Conservation (phyloP, 2,888 invertebrate genomes). For the Lithophane leautieri region DNA sequence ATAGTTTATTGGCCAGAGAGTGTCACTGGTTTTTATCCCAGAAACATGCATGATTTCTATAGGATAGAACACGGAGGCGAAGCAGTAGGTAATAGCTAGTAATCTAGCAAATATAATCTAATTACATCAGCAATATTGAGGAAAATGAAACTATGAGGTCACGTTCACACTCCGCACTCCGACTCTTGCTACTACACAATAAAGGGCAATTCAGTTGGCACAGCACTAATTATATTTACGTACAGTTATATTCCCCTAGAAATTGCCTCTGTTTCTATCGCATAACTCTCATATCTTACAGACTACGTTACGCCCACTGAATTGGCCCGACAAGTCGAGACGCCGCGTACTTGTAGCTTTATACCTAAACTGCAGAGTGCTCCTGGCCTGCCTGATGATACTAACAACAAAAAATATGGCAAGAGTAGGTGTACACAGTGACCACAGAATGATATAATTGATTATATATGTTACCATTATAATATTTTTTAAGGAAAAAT, state of each 20-base stretch:
- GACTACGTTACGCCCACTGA: too few species aligned
- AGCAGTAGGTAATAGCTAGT: not conserved
- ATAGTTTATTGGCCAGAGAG: not conserved
- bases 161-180: not conserved
- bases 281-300: too few species aligned
- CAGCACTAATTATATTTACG: too few species aligned
- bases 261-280: too few species aligned
- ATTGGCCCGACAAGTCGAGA: too few species aligned
- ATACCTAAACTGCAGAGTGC: too few species aligned
- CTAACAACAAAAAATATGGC: conserved; percentile 12
- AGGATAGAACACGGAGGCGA: not conserved
- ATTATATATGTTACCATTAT: not conserved
- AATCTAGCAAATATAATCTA: conserved; percentile 3
- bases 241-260: too few species aligned
- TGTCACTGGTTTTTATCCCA: not conserved
- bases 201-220: too few species aligned
- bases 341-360: too few species aligned
- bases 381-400: not conserved
- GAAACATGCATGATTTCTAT: not conserved
- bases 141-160: conserved; percentile 31
- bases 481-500: not conserved
- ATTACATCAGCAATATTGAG: not conserved
- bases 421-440: conserved; percentile 11
- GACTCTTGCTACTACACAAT: too few species aligned
- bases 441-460: conserved; percentile 17